These are phyloP conservation scores for Parazoanthus swiftii DNA, from an alignment of 92 coral and sea anemone genomes.

Conservation along the genomic window DNA sequence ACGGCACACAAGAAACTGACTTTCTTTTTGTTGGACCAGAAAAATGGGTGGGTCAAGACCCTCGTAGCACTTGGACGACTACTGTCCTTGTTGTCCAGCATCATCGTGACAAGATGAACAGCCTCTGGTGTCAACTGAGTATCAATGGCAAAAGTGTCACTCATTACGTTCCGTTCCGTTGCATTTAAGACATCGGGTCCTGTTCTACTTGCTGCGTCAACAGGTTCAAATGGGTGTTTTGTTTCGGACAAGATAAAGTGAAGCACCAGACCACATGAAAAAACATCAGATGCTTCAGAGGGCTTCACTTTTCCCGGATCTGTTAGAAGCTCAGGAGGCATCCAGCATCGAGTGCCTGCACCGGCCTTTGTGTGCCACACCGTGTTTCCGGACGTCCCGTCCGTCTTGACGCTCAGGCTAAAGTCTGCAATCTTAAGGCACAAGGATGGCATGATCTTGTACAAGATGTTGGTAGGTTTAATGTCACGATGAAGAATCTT, in stretches of 20 bases:
- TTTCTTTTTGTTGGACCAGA: slow-evolving; percentile 61
- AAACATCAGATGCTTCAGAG: slow-evolving; percentile 46
- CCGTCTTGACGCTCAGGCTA: slow-evolving; percentile 43
- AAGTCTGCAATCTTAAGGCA: slow-evolving; percentile 51
- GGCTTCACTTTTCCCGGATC: slow-evolving; percentile 9
- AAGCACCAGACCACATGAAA: slow-evolving; percentile 49
- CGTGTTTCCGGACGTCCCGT: neutral
- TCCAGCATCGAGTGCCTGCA: slow-evolving; percentile 59
- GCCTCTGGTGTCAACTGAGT: slow-evolving; percentile 53
- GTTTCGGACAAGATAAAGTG: slow-evolving; percentile 51
- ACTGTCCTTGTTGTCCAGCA: slow-evolving; percentile 2
- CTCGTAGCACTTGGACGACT: slow-evolving; percentile 52
- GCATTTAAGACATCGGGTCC: neutral
- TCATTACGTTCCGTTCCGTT: slow-evolving; percentile 48
- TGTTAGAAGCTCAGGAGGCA: slow-evolving; percentile 57
- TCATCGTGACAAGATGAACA: slow-evolving; percentile 36
- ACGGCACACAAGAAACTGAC: slow-evolving; percentile 43
- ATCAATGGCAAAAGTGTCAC: neutral
- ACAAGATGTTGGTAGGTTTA: slow-evolving; percentile 61
- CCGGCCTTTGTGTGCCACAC: slow-evolving; percentile 30
- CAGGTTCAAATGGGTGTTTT: slow-evolving; percentile 55
- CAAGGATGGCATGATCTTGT: slow-evolving; percentile 13
- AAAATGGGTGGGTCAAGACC: slow-evolving; percentile 48
- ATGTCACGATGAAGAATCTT: slow-evolving; percentile 59
- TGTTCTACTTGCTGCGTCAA: neutral